Evolutionary conservation across 2,797 vertebrate genomes (phyloP).

Genomic region (Megaceryle alcyon): DNA sequence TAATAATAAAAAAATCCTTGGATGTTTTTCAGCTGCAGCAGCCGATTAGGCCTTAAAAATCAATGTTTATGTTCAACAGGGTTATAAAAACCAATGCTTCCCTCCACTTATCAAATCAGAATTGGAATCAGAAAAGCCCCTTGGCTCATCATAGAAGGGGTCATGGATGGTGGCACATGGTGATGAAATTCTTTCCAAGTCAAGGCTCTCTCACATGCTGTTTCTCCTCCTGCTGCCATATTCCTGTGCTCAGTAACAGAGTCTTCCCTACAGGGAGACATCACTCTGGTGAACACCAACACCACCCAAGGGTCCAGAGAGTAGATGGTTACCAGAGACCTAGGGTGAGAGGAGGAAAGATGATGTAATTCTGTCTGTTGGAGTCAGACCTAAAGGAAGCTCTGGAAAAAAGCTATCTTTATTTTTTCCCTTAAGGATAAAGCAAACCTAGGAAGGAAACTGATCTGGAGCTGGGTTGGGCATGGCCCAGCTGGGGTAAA

Average conservation of each 20-base stretch:
- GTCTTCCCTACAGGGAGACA: background rate
- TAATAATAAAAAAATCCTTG: background rate
- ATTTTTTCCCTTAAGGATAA: background rate
- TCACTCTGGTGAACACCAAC: background rate
- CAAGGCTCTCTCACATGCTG: background rate
- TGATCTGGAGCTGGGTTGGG: fast-evolving
- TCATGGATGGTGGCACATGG: background rate
- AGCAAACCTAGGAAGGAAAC: background rate
- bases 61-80: slow-evolving; percentile 65
- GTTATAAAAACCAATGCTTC: slow-evolving; percentile 45
- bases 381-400: background rate
- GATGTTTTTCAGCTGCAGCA: slow-evolving; percentile 47
- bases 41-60: slow-evolving; percentile 67
- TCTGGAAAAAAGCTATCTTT: background rate
- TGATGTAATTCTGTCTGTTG: fast-evolving
- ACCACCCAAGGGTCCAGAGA: background rate
- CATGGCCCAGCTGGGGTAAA: background rate
- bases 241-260: background rate
- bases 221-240: background rate
- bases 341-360: fast-evolving
- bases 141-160: background rate
- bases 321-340: background rate
- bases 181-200: background rate
- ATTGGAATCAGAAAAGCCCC: slow-evolving; percentile 35
- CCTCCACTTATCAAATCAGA: slow-evolving; percentile 45